These are phyloP conservation scores for Oncorhynchus keta DNA, from an alignment of 2,113 vertebrate species.

Conservation along the genomic window DNA sequence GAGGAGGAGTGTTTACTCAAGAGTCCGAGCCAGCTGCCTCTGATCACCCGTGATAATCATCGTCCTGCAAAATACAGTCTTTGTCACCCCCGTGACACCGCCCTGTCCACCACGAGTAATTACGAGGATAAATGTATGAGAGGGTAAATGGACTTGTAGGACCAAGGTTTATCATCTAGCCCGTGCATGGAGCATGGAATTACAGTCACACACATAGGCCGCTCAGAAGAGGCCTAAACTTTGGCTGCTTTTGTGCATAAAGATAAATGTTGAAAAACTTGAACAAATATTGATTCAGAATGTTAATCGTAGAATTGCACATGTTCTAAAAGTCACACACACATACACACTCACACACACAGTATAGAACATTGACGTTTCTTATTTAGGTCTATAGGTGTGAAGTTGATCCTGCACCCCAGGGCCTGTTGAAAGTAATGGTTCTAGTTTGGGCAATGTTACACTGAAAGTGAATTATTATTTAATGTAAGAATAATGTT, in stretches of 20 bases:
- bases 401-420: neutral
- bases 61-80: slow-evolving; percentile 39
- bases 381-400: neutral
- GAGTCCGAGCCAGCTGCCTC: slow-evolving; percentile 42
- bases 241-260: no score
- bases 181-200: neutral
- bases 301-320: neutral
- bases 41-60: slow-evolving; percentile 50
- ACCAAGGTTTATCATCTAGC: neutral
- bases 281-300: neutral
- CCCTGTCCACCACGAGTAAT: slow-evolving; percentile 51
- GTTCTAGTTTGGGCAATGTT: no score
- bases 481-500: no score
- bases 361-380: neutral
- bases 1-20: slow-evolving; percentile 40
- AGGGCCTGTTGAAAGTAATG: no score
- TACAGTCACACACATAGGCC: no score
- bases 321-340: neutral
- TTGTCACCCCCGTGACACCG: slow-evolving; percentile 51
- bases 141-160: slow-evolving; percentile 16
- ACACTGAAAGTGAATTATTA: no score
- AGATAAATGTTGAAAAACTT: neutral
- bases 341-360: neutral
- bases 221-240: no score
- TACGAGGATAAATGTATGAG: slow-evolving; percentile 59